Evolutionary conservation across 2,888 invertebrate species (phyloP).

Genomic region (Cryptus viduatorius): DNA sequence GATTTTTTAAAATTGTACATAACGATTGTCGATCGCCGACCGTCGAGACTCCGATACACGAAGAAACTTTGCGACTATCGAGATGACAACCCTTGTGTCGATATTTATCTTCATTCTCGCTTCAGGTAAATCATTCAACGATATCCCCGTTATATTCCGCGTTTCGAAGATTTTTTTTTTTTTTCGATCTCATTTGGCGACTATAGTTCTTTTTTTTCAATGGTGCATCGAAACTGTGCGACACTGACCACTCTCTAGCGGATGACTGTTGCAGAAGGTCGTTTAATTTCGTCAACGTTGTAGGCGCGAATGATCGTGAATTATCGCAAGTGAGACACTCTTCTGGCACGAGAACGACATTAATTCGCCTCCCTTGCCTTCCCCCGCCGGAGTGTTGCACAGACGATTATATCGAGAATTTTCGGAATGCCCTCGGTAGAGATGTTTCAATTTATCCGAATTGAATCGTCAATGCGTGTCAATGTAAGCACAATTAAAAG

Average conservation of each 20-base stretch:
- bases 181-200: background rate
- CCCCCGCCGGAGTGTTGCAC: background rate
- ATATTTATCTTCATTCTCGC: constrained; percentile 55
- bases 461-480: no score
- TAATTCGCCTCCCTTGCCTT: background rate
- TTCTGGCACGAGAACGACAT: constrained; percentile 61
- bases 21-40: background rate
- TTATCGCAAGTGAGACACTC: constrained; percentile 61
- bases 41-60: background rate
- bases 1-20: constrained; percentile 5
- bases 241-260: constrained; percentile 38
- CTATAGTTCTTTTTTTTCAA: constrained; percentile 6
- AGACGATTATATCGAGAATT: background rate
- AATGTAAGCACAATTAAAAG: no score
- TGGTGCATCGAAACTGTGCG: constrained; percentile 1
- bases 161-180: constrained; percentile 5
- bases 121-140: constrained; percentile 58
- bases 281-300: constrained; percentile 64
- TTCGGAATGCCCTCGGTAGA: background rate
- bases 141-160: background rate
- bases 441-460: background rate
- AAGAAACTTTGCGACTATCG: constrained; percentile 15
- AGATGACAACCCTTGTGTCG: constrained; percentile 49
- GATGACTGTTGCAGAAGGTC: constrained; percentile 48
- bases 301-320: constrained; percentile 65